Percentiles rank a stretch among this genome's conserved stretches.
Conservation (phyloP, 2,888 invertebrate genomes). For the Sipunculus nudus region DNA sequence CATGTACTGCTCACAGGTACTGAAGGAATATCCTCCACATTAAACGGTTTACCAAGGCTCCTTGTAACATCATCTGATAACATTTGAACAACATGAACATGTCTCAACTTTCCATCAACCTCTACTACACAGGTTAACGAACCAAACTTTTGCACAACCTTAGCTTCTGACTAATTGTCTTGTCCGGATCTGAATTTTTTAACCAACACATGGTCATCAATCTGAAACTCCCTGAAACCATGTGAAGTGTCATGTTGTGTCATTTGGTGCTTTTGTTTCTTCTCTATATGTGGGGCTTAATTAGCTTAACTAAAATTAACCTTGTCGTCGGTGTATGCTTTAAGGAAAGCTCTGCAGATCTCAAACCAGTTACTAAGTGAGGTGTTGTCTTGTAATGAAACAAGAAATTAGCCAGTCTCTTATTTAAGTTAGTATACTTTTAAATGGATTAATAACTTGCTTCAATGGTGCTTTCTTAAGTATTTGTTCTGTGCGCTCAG, state of each 20-base stretch:
- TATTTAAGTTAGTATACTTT: background rate
- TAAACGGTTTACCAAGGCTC: too few species aligned
- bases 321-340: too few species aligned
- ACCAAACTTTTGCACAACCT: background rate
- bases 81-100: too few species aligned
- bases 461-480: background rate
- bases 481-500: background rate
- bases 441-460: background rate
- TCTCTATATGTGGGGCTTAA: background rate
- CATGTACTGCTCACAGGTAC: too few species aligned
- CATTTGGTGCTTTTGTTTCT: background rate
- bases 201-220: too few species aligned
- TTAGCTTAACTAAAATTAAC: background rate
- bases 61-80: too few species aligned
- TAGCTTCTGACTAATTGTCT: background rate
- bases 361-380: background rate
- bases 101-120: too few species aligned
- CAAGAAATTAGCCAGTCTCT: background rate
- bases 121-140: background rate
- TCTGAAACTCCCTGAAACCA: too few species aligned
- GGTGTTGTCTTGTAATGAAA: background rate
- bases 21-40: too few species aligned
- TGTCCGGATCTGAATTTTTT: too few species aligned
- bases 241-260: background rate
- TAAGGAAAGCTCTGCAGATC: too few species aligned